Conservation (phyloP, 2,797 vertebrate species). For the Cyclopterus lumpus region DNA sequence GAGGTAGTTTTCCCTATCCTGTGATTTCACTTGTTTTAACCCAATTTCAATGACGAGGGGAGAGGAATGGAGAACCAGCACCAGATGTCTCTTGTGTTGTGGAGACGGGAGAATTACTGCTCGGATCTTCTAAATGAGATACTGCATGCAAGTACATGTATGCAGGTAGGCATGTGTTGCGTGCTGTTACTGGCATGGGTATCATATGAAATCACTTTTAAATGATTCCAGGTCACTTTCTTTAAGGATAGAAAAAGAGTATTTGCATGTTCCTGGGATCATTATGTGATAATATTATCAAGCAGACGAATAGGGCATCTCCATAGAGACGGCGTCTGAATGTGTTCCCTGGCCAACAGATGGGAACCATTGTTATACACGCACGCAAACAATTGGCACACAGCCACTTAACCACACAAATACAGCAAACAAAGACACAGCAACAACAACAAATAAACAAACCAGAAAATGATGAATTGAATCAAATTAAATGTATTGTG, state of each 20-base stretch:
- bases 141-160: constrained; percentile 26
- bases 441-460: constrained; percentile 28
- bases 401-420: constrained; percentile 13
- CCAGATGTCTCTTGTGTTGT: constrained; percentile 63
- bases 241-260: background rate
- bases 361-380: constrained; percentile 56
- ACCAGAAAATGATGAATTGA: constrained; percentile 7
- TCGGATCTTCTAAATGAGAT: constrained; percentile 33
- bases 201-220: background rate
- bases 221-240: background rate
- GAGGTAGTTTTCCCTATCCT: constrained; percentile 66
- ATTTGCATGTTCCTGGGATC: constrained; percentile 28
- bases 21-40: constrained; percentile 82
- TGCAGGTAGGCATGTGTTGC: constrained; percentile 2
- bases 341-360: constrained; percentile 62
- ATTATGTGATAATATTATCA: constrained; percentile 64
- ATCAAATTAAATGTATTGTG: constrained; percentile 4
- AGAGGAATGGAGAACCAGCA: constrained; percentile 48
- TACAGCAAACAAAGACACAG: constrained; percentile 31
- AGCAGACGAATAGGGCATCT: constrained; percentile 48
- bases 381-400: constrained; percentile 25
- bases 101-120: constrained; percentile 47
- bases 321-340: constrained; percentile 42
- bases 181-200: constrained; percentile 15
- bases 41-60: constrained; percentile 60